Conservation (phyloP, 2,888 invertebrate species). For the Drosophila recens region DNA sequence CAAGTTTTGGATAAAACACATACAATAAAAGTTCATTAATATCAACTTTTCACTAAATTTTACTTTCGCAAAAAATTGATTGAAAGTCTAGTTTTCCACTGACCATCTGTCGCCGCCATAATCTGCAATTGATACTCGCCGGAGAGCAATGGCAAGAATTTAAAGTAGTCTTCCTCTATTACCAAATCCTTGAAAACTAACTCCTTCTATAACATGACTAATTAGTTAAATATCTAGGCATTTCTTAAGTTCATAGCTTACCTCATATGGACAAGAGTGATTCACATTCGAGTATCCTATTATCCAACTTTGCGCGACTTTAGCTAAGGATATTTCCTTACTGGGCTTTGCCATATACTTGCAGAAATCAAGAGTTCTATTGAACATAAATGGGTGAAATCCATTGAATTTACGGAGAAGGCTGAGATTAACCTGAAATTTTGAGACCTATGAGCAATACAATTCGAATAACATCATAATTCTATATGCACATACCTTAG, state of each 20-base stretch:
- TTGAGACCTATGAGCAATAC: neutral
- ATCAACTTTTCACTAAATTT: no score
- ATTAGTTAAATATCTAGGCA: no score
- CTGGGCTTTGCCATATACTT: neutral
- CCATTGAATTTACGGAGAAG: conserved; percentile 26
- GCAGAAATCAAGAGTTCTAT: conserved; percentile 31
- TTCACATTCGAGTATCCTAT: neutral
- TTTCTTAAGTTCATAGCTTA: neutral
- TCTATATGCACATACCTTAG: conserved; percentile 1
- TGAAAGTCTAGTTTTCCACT: no score
- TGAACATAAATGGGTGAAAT: conserved; percentile 33
- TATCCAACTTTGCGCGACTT: neutral
- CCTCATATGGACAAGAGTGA: conserved; percentile 5
- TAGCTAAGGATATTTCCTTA: neutral
- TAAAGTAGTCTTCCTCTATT: no score
- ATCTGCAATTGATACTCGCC: no score
- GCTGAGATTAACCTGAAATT: conserved; percentile 24
- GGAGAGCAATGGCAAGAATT: no score
- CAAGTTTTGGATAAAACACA: no score
- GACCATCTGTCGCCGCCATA: no score
- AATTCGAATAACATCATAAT: no score
- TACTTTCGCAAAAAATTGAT: no score
- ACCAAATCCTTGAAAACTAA: conserved; percentile 12
- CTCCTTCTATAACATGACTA: conserved; percentile 10
- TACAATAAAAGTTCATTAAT: no score